Evolutionary conservation across 2,888 invertebrate genomes (phyloP).

Genomic region (Fragum whitleyi): DNA sequence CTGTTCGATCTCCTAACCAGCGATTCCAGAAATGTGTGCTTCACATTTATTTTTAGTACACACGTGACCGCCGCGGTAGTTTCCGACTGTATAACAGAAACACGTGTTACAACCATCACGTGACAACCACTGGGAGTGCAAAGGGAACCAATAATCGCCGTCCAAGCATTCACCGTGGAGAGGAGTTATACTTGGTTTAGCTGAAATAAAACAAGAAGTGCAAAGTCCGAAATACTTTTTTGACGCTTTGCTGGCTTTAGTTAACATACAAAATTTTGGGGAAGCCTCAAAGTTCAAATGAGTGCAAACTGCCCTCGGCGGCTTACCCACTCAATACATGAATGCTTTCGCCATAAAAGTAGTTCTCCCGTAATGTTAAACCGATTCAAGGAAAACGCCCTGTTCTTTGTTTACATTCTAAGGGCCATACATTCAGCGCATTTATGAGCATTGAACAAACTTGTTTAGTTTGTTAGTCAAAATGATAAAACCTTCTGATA

Average conservation of each 20-base stretch:
- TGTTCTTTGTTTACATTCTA: too few species aligned
- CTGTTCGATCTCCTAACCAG: constrained; percentile 6
- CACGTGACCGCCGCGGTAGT: constrained; percentile 59
- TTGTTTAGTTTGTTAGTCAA: too few species aligned
- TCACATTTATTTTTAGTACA: constrained; percentile 62
- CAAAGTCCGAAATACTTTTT: background rate
- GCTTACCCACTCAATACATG: too few species aligned
- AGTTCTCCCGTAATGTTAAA: too few species aligned
- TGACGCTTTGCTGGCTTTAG: background rate
- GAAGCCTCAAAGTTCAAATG: too few species aligned
- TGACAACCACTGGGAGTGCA: constrained; percentile 53
- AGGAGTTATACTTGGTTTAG: constrained; percentile 28
- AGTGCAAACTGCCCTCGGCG: background rate
- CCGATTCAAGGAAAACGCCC: too few species aligned
- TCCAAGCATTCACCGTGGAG: constrained; percentile 62
- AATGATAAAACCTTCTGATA: too few species aligned
- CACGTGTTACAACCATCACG: constrained; percentile 68
- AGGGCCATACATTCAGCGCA: too few species aligned
- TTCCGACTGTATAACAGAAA: constrained; percentile 62
- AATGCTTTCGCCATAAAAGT: too few species aligned
- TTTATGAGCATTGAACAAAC: too few species aligned
- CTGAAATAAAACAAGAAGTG: constrained; percentile 18
- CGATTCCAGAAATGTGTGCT: background rate
- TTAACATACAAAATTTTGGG: background rate
- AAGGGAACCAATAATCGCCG: constrained; percentile 46